Evolutionary conservation across 2,888 invertebrate species (phyloP).

Genomic region (Drosophila peninsularis): DNA sequence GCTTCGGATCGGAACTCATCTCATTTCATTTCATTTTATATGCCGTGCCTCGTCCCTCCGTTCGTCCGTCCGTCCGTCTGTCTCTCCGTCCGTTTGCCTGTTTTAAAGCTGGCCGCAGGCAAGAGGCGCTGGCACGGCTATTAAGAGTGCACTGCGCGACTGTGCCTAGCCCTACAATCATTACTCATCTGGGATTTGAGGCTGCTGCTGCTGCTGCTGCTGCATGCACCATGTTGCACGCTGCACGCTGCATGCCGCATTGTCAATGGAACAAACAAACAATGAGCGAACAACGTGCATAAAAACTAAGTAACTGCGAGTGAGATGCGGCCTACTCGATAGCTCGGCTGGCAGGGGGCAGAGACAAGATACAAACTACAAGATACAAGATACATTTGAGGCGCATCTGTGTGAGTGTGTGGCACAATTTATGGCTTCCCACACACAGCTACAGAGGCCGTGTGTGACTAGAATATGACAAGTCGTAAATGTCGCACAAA

Average conservation of each 20-base stretch:
- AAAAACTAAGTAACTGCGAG: slow-evolving; percentile 41
- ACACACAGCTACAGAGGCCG: slow-evolving; percentile 39
- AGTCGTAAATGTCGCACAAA: slow-evolving; percentile 70
- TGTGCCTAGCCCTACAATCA: slow-evolving; percentile 69
- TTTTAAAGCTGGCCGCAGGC: slow-evolving; percentile 66
- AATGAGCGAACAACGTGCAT: slow-evolving; percentile 47
- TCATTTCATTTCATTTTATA: slow-evolving; percentile 12
- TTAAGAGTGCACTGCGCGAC: slow-evolving; percentile 54
- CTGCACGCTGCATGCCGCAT: slow-evolving; percentile 33
- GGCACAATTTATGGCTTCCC: slow-evolving; percentile 74
- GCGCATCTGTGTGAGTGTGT: slow-evolving; percentile 39
- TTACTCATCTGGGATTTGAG: slow-evolving; percentile 69
- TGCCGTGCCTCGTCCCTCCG: slow-evolving; percentile 6
- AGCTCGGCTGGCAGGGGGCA: slow-evolving; percentile 35
- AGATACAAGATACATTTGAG: slow-evolving; percentile 43
- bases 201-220: slow-evolving; percentile 6
- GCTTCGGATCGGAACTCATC: slow-evolving; percentile 47
- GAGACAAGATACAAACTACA: slow-evolving; percentile 28
- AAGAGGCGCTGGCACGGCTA: slow-evolving; percentile 41
- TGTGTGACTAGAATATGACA: slow-evolving; percentile 67
- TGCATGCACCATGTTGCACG: slow-evolving; percentile 21
- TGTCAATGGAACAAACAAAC: slow-evolving; percentile 71
- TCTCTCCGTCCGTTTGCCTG: slow-evolving; percentile 29
- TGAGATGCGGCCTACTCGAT: slow-evolving; percentile 38
- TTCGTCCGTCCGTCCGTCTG: slow-evolving; percentile 15